A percentile compares a stretch with the other conserved stretches of the same genome.
Conservation (phyloP, 2,797 vertebrate species). For the Melanotaenia pygmaea region DNA sequence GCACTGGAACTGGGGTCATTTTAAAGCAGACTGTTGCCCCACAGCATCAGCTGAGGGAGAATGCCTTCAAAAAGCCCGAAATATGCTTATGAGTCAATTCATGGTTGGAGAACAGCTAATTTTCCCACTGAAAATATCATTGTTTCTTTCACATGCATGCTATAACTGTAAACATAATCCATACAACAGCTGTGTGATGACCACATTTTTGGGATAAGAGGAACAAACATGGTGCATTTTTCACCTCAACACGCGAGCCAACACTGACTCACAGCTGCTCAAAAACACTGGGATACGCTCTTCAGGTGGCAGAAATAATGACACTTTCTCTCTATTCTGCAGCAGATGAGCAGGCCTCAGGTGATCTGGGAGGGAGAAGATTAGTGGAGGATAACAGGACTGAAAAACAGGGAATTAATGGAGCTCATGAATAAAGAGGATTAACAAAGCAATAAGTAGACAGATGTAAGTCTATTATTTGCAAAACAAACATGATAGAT, state of each 20-base stretch:
- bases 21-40: constrained; percentile 46
- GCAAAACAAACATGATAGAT: constrained; percentile 35
- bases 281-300: constrained; percentile 22
- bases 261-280: constrained; percentile 27
- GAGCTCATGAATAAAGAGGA: constrained; percentile 48
- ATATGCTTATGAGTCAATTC: constrained; percentile 32
- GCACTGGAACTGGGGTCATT: constrained; percentile 20
- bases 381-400: constrained; percentile 49
- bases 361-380: constrained; percentile 60
- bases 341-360: constrained; percentile 59
- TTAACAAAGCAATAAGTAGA: constrained; percentile 54
- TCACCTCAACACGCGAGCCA: constrained; percentile 3
- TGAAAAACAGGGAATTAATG: constrained; percentile 27
- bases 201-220: constrained; percentile 21
- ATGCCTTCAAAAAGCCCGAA: constrained; percentile 4
- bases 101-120: constrained; percentile 21
- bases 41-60: constrained; percentile 22
- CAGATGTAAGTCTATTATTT: constrained; percentile 44
- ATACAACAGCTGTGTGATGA: constrained; percentile 42
- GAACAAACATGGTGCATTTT: constrained; percentile 13
- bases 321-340: constrained; percentile 37
- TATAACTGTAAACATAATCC: constrained; percentile 51
- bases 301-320: constrained; percentile 58
- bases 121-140: constrained; percentile 34
- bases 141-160: constrained; percentile 28